Conservation (phyloP, 35 echinoderm and acorn worm genomes). For the Lytechinus variegatus region DNA sequence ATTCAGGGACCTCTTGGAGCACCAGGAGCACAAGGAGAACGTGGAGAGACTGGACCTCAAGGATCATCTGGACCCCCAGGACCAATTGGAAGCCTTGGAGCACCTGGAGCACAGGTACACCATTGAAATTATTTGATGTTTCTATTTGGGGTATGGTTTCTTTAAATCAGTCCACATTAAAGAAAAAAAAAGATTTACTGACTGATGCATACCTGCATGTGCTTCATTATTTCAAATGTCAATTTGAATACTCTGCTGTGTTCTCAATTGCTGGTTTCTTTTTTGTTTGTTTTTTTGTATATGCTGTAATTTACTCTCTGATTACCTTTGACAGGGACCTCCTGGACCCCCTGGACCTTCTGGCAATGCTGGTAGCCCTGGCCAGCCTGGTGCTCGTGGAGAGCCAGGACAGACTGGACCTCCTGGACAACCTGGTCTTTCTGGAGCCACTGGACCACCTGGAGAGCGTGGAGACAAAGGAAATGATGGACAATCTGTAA, state of each 20-base stretch:
- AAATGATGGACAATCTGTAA: slow-evolving; percentile 39
- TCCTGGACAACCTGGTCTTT: slow-evolving; percentile 58
- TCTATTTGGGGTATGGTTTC: not conserved
- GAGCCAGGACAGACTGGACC: slow-evolving; percentile 67
- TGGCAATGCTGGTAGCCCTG: slow-evolving; percentile 66
- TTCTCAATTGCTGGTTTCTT: no score
- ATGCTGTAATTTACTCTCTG: not conserved
- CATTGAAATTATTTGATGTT: not conserved
- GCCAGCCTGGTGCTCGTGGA: slow-evolving; percentile 74
- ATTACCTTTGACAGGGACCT: slow-evolving; percentile 52
- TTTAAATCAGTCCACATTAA: no score
- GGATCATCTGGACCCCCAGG: slow-evolving; percentile 62
- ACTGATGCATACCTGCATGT: not conserved
- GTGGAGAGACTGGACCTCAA: slow-evolving; percentile 72
- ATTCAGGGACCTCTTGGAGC: slow-evolving; percentile 67
- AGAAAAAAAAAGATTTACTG: no score
- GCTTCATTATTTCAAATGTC: not conserved
- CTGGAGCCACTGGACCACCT: slow-evolving; percentile 58
- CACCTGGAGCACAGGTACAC: slow-evolving; percentile 60
- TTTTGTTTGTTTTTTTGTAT: not conserved
- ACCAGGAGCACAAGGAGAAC: slow-evolving; percentile 71
- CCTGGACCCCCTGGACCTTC: slow-evolving; percentile 63
- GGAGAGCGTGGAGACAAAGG: slow-evolving; percentile 75
- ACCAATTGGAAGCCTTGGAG: slow-evolving; percentile 74
- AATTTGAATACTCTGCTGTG: not conserved